Evolutionary conservation across 1,140 invertebrate species (phyloP), one percentile per base, ranked within the genome.

Genomic region (Anoplolepis gracilipes): DNA sequence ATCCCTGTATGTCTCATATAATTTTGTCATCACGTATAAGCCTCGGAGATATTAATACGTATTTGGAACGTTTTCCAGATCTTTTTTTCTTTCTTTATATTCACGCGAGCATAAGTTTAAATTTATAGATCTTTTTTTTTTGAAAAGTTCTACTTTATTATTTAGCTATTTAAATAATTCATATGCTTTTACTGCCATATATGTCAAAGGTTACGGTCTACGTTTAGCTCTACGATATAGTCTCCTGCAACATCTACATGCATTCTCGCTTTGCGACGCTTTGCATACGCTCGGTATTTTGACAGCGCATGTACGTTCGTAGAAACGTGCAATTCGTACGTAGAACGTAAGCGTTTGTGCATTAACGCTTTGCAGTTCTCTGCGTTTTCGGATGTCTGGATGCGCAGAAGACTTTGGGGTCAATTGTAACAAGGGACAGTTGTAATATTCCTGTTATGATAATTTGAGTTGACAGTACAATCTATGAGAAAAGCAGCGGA

Each of bases 381-480:
- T 73, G 67, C 36, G 59, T 73, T 72, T 82, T 82, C 55, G 53
- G 28, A 73, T 73, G 78, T 73, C 53, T 61, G 22, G 25, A 28
- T 73, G 36, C 55, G 28, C 36, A 42, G n/a, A 72, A 28, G 78
- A 73, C 65, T 65, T 79, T 67, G 39, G 53, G 65, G 67, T 82
- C 67, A 82, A 73, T 82, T 73, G 78, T 73, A 82, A 59, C 78
- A 82, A 73, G 67, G 67, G 78, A 82, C 67, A 82, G 67, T 82
- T 22, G 67, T 73, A 72, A 82, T 70, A 81, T 73, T 73, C 36
- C 25, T 3, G 53, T 73, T 59, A 53, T 16, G 46, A 79, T 79
- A 70, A 79, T 70, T 69, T 39, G 11, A 8, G n/a, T 33, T 1
- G 22, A 81, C 36, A 13, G 19, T 59, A 28, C 25, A 59, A 13